phyloP scores from a whole-genome alignment of 30 jellyfish, hydroid and myxozoan species.

The Chrysaora quinquecirrha region DNA sequence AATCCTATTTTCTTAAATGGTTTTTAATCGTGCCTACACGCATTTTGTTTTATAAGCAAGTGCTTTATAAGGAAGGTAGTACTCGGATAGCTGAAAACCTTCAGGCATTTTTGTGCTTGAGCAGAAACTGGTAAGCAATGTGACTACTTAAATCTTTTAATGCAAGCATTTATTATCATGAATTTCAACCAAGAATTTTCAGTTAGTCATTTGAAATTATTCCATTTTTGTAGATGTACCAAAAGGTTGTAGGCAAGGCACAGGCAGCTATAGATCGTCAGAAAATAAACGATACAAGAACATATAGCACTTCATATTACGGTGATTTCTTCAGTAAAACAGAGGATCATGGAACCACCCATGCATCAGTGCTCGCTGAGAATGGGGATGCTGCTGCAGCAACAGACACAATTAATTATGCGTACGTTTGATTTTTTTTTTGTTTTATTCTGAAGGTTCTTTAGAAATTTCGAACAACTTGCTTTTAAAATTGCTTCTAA shows the following conservation, averaged over 20 bases:
- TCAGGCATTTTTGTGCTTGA: no score
- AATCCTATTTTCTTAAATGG: no score
- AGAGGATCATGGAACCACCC: constrained; percentile 94
- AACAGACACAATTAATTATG: constrained; percentile 83
- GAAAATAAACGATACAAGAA: constrained; percentile 46
- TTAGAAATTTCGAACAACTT: neutral
- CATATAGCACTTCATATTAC: constrained; percentile 63
- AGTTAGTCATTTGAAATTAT: no score
- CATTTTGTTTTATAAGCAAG: no score
- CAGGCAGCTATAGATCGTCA: constrained; percentile 49
- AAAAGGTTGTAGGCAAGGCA: constrained; percentile 51
- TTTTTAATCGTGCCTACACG: no score
- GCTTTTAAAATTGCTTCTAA: neutral
- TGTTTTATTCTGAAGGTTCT: no score
- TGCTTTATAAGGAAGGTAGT: no score
- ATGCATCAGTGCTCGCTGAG: constrained; percentile 85
- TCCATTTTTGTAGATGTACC: constrained; percentile 50
- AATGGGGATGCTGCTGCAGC: constrained; percentile 96
- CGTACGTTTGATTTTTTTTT: constrained; percentile 19
- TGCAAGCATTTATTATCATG: no score
- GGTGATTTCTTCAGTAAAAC: constrained; percentile 75
- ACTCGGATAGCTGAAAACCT: no score
- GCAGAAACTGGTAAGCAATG: no score
- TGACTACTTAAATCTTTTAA: no score
- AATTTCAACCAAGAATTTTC: no score